Percentiles rank a stretch among this genome's conserved stretches.
These are phyloP conservation scores for Mimachlamys varia DNA, from an alignment of 2,888 invertebrate species.

Conservation along the genomic window DNA sequence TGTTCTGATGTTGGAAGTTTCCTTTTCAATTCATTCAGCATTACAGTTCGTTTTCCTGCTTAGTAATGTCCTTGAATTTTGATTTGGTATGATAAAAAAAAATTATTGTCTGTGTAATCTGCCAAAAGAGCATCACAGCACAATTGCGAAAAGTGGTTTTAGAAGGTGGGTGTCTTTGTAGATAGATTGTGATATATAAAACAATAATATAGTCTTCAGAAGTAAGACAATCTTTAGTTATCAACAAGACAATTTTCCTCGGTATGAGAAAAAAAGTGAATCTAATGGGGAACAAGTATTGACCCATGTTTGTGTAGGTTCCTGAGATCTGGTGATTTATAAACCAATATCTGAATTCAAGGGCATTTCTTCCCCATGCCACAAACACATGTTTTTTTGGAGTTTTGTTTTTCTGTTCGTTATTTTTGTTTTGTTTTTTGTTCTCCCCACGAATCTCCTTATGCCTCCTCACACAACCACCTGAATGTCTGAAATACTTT, in stretches of 20 bases:
- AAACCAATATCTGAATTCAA: not conserved
- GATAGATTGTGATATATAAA: no score
- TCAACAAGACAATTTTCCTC: no score
- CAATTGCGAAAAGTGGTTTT: no score
- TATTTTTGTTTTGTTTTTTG: not conserved
- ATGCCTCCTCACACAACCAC: not conserved
- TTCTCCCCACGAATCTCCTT: not conserved
- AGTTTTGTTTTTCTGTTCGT: not conserved
- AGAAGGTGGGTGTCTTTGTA: no score
- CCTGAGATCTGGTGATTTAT: not conserved
- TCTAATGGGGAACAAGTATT: no score
- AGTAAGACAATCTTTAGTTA: no score
- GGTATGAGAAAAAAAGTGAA: no score
- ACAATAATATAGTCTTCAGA: no score
- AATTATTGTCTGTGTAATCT: not conserved
- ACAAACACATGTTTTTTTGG: not conserved
- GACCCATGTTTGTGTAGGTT: no score
- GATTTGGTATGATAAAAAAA: not conserved
- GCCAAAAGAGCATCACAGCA: not conserved
- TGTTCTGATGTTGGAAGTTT: not conserved
- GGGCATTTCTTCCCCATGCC: not conserved
- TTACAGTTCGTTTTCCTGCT: not conserved
- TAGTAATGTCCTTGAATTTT: slow-evolving; percentile 20
- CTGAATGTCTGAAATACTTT: not conserved
- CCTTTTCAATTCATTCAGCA: not conserved